Conservation (phyloP, 2,113 vertebrate genomes). For the Cygnus buccinator region DNA sequence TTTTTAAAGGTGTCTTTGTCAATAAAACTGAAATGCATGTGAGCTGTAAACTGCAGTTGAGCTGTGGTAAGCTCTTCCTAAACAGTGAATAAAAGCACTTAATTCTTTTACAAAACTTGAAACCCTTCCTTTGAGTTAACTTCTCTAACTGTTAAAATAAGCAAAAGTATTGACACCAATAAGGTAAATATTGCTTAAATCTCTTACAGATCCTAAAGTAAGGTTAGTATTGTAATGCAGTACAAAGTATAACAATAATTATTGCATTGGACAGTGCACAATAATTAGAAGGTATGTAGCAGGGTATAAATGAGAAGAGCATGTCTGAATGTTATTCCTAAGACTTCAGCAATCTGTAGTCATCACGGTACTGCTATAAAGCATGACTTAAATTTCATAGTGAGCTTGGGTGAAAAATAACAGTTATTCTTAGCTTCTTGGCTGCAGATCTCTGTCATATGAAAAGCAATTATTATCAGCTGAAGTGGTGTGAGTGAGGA, state of each 20-base stretch:
- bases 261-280: neutral
- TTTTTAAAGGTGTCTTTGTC: conserved; percentile 3
- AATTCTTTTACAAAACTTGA: neutral
- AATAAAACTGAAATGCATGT: conserved; percentile 2
- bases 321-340: neutral
- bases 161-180: neutral
- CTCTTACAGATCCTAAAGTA: neutral
- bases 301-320: neutral
- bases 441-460: conserved; percentile 42
- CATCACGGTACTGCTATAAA: neutral
- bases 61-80: neutral
- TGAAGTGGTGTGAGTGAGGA: neutral
- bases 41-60: neutral
- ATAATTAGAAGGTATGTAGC: neutral
- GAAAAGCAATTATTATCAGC: conserved; percentile 69
- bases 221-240: neutral
- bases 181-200: neutral
- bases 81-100: neutral
- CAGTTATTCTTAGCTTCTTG: neutral
- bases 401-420: neutral
- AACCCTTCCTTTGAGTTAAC: neutral
- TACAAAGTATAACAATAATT: neutral
- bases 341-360: neutral
- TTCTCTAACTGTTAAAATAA: conserved; percentile 1
- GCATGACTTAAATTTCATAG: neutral